Evolutionary conservation across 2,797 vertebrate genomes (phyloP).

Genomic region (Anniella stebbinsi): DNA sequence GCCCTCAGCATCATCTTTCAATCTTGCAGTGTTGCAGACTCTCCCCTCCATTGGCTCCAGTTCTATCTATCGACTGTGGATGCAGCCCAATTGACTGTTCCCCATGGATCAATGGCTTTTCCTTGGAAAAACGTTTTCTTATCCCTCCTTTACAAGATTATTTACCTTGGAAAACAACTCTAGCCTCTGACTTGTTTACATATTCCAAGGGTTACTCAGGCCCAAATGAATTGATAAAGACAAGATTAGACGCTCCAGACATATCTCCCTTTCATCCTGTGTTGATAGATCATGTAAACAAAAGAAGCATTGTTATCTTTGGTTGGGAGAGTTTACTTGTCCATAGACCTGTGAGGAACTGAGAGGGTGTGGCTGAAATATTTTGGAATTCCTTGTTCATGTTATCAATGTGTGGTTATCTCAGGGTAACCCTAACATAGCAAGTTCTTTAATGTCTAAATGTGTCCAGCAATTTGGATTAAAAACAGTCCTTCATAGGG

Average conservation of each 20-base stretch:
- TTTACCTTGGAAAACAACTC: conserved; percentile 11
- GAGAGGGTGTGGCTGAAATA: conserved; percentile 11
- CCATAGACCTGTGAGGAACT: conserved; percentile 11
- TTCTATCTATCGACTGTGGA: too few species aligned
- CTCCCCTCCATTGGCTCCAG: background rate
- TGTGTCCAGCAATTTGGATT: conserved; percentile 5
- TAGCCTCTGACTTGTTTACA: conserved; percentile 2
- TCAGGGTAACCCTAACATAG: conserved; percentile 13
- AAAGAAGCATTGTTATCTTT: conserved; percentile 26
- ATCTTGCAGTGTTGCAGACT: background rate
- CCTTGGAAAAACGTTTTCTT: background rate
- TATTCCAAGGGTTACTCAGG: conserved; percentile 11
- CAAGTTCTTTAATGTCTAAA: background rate
- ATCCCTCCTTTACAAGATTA: background rate
- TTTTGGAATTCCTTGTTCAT: conserved; percentile 5
- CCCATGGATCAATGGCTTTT: background rate
- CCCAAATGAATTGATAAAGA: background rate
- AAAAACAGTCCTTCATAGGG: background rate
- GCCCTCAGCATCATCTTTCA: background rate
- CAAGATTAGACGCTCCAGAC: conserved; percentile 31
- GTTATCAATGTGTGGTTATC: background rate
- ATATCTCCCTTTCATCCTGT: conserved; percentile 38
- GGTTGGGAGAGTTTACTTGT: conserved; percentile 16
- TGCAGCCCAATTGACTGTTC: background rate
- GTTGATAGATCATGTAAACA: conserved; percentile 38